phyloP scores from a whole-genome alignment of 2,888 invertebrate genomes.

The Athalia rosae region DNA sequence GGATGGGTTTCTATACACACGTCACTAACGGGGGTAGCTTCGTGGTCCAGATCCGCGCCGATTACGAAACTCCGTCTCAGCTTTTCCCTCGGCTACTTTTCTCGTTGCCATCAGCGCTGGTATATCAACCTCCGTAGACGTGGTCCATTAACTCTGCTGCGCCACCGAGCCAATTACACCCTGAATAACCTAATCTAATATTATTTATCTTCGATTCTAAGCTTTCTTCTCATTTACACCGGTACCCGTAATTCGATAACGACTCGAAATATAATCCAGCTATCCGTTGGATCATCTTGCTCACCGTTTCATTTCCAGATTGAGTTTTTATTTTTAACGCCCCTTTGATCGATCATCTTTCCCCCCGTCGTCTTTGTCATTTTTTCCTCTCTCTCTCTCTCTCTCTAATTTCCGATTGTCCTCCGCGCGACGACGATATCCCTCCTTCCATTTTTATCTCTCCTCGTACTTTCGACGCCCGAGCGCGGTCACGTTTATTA shows the following conservation, averaged over 20 bases:
- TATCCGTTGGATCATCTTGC: neutral
- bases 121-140: neutral
- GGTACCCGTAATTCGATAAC: conserved; percentile 36
- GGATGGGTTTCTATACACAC: conserved; percentile 17
- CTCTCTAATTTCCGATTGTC: neutral
- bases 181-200: conserved; percentile 30
- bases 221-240: conserved; percentile 1
- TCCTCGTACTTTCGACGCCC: no score
- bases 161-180: conserved; percentile 16
- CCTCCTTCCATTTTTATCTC: no score
- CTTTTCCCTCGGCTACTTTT: neutral
- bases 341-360: neutral
- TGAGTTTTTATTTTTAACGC: neutral
- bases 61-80: neutral
- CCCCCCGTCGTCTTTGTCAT: no score
- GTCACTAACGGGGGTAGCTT: conserved; percentile 16
- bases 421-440: no score
- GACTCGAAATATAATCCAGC: conserved; percentile 24
- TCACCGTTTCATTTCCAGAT: neutral
- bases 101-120: neutral
- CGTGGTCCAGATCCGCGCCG: conserved; percentile 15
- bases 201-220: conserved; percentile 36
- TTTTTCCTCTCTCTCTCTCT: neutral
- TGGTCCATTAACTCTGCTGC: conserved; percentile 27
- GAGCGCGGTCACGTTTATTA: neutral